phyloP scores from a whole-genome alignment of 2,797 vertebrate genomes.

The Coccyzus lansbergi region DNA sequence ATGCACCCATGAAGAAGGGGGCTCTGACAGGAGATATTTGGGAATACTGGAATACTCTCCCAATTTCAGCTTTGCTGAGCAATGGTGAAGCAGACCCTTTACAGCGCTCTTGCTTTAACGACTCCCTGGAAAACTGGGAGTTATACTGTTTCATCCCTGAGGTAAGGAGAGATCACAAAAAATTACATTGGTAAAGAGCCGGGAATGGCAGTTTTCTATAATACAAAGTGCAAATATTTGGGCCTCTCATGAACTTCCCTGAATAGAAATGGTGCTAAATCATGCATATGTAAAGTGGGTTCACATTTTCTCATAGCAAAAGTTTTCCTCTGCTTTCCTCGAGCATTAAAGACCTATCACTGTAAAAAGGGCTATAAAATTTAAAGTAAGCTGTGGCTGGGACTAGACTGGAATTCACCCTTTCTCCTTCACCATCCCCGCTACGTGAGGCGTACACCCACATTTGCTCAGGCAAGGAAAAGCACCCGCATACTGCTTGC shows the following conservation, averaged over 20 bases:
- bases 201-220: slow-evolving; percentile 1
- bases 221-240: slow-evolving; percentile 66
- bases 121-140: background rate
- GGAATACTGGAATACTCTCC: background rate
- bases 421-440: background rate
- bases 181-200: slow-evolving; percentile 40
- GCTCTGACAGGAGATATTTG: background rate
- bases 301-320: background rate
- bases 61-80: background rate
- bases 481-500: background rate
- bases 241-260: background rate
- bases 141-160: slow-evolving; percentile 14
- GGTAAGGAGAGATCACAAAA: slow-evolving; percentile 31
- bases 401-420: background rate
- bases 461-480: background rate
- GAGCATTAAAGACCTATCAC: background rate
- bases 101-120: background rate
- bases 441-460: background rate
- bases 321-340: slow-evolving; percentile 41
- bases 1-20: background rate
- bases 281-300: slow-evolving; percentile 13
- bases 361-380: slow-evolving; percentile 39
- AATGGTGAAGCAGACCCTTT: background rate
- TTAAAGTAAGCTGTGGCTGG: background rate
- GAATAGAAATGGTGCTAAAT: slow-evolving; percentile 61